These are phyloP conservation scores for Phasia obesa DNA, from an alignment of 2,888 invertebrate genomes.

Conservation along the genomic window DNA sequence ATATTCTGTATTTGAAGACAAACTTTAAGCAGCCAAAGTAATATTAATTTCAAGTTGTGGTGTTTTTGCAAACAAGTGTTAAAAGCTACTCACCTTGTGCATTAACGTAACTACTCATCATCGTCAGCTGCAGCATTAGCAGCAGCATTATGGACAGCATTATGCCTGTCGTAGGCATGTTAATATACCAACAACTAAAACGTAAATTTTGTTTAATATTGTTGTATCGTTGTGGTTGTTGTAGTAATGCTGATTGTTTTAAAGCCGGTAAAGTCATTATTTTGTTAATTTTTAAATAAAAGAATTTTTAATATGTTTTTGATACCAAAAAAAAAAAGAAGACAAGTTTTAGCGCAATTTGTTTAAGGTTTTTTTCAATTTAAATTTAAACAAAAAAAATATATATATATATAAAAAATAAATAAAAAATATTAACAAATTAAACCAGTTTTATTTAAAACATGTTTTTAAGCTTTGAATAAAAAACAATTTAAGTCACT, in stretches of 20 bases:
- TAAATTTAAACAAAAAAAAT: conserved; percentile 15
- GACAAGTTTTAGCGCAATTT: conserved; percentile 57
- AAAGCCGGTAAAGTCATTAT: conserved; percentile 64
- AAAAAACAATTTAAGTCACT: background rate
- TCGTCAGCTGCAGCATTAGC: conserved; percentile 29
- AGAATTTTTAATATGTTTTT: conserved; percentile 42
- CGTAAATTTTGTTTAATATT: conserved; percentile 19
- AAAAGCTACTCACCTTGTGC: conserved; percentile 71
- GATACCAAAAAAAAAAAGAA: conserved; percentile 18
- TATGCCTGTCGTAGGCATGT: conserved; percentile 32
- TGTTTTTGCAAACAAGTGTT: conserved; percentile 61
- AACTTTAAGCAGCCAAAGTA: conserved; percentile 13
- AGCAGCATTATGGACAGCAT: conserved; percentile 40
- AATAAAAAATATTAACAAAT: conserved; percentile 26
- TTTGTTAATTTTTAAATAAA: conserved; percentile 15
- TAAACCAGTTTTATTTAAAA: conserved; percentile 55
- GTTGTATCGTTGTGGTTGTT: conserved; percentile 32
- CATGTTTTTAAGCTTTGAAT: conserved; percentile 15
- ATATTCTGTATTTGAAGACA: conserved; percentile 24
- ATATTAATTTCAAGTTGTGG: conserved; percentile 43
- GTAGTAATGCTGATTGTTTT: conserved; percentile 38
- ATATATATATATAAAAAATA: too few relatives aligned
- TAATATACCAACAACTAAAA: conserved; percentile 54
- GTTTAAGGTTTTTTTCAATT: background rate
- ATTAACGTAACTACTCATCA: conserved; percentile 67